Evolutionary conservation across 2,797 vertebrate genomes (phyloP).

Genomic region (Pseudochirops cupreus): DNA sequence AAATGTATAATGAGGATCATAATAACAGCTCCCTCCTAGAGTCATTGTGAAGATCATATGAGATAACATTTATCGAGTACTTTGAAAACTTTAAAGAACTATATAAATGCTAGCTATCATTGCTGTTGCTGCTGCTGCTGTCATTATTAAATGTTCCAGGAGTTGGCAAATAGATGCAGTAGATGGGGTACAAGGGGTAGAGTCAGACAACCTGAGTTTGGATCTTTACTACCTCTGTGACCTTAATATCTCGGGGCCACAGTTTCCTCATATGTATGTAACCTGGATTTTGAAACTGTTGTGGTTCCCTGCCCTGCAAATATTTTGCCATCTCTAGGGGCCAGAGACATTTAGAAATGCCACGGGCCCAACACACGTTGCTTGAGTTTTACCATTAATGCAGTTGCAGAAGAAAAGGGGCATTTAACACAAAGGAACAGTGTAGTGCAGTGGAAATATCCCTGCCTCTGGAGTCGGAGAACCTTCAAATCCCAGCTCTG

Average conservation of each 20-base stretch:
- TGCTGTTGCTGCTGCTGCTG: not conserved
- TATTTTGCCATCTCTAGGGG: not conserved
- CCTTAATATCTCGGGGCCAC: not conserved
- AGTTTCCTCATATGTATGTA: not conserved
- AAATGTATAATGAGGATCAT: not conserved
- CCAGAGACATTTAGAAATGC: no score
- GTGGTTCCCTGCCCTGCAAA: not conserved
- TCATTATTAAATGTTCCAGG: not conserved
- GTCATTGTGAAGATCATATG: not conserved
- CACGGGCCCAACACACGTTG: no score
- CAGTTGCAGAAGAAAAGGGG: no score
- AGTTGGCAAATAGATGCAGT: not conserved
- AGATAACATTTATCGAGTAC: not conserved
- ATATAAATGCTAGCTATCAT: not conserved
- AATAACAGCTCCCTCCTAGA: not conserved
- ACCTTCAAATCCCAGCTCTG: not conserved
- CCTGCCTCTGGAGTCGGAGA: not conserved
- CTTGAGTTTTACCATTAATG: no score
- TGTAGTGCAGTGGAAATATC: no score
- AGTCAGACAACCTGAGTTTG: not conserved
- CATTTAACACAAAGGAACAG: no score
- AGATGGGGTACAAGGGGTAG: not conserved
- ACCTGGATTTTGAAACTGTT: not conserved
- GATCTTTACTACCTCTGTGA: not conserved
- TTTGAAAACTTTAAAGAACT: not conserved